Evolutionary conservation across 2,797 vertebrate species (phyloP), one percentile per base, ranked within the genome.

Genomic region (Artibeus jamaicensis): DNA sequence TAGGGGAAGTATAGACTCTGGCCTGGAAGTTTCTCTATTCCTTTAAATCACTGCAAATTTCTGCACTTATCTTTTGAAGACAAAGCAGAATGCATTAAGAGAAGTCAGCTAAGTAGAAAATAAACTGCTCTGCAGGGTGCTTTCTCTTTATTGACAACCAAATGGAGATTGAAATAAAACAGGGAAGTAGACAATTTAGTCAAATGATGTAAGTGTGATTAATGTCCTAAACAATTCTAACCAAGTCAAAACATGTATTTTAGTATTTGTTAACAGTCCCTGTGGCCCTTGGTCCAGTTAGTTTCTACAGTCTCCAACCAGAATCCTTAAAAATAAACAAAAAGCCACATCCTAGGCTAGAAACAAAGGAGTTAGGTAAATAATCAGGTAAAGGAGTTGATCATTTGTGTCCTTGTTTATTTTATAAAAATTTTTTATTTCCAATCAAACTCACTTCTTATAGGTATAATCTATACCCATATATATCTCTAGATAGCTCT

Each of bases 191-290:
- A 59, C 26, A 65, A 46, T 74, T 79, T 89, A 89, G 67, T 76
- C 67, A 94, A 74, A 48, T 84, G 19, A 84, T 86, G 9, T 50
- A 44, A 65, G 29, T 29, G 39, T 92, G 71, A 90, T 76, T 90
- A 89, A 92, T 77, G 39, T 84, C 90, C 53, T 76, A 92, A 87
- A 85, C 57, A 74, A 46, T 78, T 94, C 86, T 91, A 88, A 84
- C 42, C 39, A 77, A 90, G 26, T 48, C 44, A 55, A 73, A 87
- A 12, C 50, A 22, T 74, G 8, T 29, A 86, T 78, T 91, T 95
- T 82, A 53, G 59, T 65, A 48, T 86, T 89, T 79, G 10, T 74
- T 79, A 87, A 84, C 11, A 78, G 12, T 7, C 46, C n/a, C 32
- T 34, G 46, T 68, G 70, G 39, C 9, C 19, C 11, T 82, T 71